These are phyloP conservation scores for Xenentodon cancila DNA, from an alignment of 2,797 vertebrate species.

Conservation along the genomic window DNA sequence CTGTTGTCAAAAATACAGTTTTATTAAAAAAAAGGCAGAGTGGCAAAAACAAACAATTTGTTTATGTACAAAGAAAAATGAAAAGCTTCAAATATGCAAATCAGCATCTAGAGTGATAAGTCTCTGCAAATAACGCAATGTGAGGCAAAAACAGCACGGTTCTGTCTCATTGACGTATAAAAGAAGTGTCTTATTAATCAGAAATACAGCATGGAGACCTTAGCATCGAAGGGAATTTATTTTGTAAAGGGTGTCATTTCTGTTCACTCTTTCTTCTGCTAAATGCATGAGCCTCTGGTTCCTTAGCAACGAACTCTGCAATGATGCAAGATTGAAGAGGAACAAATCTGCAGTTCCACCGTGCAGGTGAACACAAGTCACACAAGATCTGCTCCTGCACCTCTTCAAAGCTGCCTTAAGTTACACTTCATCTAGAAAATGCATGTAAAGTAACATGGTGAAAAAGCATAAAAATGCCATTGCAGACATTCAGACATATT, in stretches of 20 bases:
- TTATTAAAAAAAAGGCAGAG: conserved; percentile 3
- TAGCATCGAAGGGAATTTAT: conserved; percentile 52
- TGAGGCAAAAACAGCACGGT: conserved; percentile 7
- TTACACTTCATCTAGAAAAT: conserved; percentile 28
- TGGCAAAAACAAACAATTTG: not conserved
- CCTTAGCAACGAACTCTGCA: conserved; percentile 86
- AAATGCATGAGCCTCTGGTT: conserved; percentile 81
- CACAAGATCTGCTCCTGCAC: conserved; percentile 51
- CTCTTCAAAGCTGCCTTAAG: conserved; percentile 46
- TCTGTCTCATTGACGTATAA: conserved; percentile 22
- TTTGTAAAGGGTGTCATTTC: conserved; percentile 66
- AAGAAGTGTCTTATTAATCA: conserved; percentile 49
- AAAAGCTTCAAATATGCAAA: conserved; percentile 37
- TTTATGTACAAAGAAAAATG: conserved; percentile 10
- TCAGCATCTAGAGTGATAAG: conserved; percentile 42
- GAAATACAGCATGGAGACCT: conserved; percentile 50
- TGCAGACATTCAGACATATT: conserved; percentile 2
- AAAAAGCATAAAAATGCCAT: conserved; percentile 21
- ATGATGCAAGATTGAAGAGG: conserved; percentile 81
- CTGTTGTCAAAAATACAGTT: conserved; percentile 2
- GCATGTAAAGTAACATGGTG: conserved; percentile 26
- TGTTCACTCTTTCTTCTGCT: conserved; percentile 71
- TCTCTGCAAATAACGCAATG: conserved; percentile 17
- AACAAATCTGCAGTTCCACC: conserved; percentile 78
- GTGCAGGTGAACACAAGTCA: conserved; percentile 74